phyloP scores from a whole-genome alignment of 37 sponge, comb jelly and placozoan species.

The Petrosia ficiformis region DNA sequence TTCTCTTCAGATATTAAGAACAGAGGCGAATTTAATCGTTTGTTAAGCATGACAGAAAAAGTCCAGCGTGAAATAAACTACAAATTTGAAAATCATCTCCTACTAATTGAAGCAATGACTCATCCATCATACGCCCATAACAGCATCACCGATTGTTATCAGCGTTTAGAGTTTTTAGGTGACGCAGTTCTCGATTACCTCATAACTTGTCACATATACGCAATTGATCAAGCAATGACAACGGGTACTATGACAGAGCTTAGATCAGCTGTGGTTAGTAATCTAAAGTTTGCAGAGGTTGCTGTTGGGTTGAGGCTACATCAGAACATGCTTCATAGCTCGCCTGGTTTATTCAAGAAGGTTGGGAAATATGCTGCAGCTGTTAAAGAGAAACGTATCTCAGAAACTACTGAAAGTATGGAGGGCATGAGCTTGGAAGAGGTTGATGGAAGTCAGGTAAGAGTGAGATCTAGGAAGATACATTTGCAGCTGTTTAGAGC shows the following conservation, averaged over 20 bases:
- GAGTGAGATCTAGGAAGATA: neutral
- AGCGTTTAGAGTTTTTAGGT: slow-evolving; percentile 96
- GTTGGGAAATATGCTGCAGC: slow-evolving; percentile 21
- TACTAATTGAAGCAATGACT: slow-evolving; percentile 88
- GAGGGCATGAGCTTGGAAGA: neutral
- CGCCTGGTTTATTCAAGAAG: slow-evolving; percentile 48
- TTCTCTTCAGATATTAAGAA: neutral
- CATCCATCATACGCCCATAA: slow-evolving; percentile 89
- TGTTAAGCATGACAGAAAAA: neutral
- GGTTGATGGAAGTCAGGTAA: neutral
- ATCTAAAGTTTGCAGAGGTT: slow-evolving; percentile 73
- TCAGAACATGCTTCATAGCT: slow-evolving; percentile 50
- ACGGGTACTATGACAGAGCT: slow-evolving; percentile 83
- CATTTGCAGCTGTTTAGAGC: no score
- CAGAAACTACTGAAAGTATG: neutral
- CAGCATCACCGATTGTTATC: slow-evolving; percentile 87
- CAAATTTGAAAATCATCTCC: slow-evolving; percentile 57
- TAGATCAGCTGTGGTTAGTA: slow-evolving; percentile 89
- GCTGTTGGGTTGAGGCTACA: slow-evolving; percentile 44
- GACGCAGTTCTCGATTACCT: slow-evolving; percentile 96
- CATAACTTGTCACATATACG: slow-evolving; percentile 77
- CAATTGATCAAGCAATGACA: slow-evolving; percentile 27
- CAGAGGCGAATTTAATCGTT: neutral
- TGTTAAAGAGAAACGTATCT: neutral
- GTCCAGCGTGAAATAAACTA: slow-evolving; percentile 36